Conservation (phyloP, 2,113 vertebrate genomes). For the Spea bombifrons region DNA sequence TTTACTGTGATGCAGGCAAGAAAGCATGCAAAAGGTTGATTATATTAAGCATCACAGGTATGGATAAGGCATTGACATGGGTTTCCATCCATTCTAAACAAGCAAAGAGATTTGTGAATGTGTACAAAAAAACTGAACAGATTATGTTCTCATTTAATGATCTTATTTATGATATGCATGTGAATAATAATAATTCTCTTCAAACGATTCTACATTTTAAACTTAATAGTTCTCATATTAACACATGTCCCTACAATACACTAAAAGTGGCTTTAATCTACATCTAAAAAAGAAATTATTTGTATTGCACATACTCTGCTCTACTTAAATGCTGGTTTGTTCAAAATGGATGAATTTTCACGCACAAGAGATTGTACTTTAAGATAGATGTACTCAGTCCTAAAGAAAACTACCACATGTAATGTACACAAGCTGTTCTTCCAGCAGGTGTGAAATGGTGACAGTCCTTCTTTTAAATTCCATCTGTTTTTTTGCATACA, state of each 20-base stretch:
- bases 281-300: neutral
- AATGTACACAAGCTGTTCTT: slow-evolving; percentile 37
- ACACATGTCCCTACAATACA: no score
- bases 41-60: no score
- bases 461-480: slow-evolving; percentile 43
- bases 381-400: slow-evolving; percentile 10
- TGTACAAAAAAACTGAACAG: no score
- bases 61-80: no score
- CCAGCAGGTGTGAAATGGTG: slow-evolving; percentile 45
- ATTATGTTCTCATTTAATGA: no score
- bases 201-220: no score
- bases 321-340: neutral
- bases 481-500: slow-evolving; percentile 44
- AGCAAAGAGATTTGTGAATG: no score
- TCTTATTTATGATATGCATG: no score
- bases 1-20: neutral
- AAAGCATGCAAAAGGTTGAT: no score
- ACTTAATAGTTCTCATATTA: no score
- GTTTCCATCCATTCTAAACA: no score
- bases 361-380: slow-evolving; percentile 32
- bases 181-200: no score
- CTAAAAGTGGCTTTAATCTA: neutral
- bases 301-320: neutral
- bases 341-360: neutral
- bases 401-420: slow-evolving; percentile 34